These are phyloP conservation scores for Hypocryptadius cinnamomeus DNA, from an alignment of 2,113 vertebrate species.

Conservation along the genomic window DNA sequence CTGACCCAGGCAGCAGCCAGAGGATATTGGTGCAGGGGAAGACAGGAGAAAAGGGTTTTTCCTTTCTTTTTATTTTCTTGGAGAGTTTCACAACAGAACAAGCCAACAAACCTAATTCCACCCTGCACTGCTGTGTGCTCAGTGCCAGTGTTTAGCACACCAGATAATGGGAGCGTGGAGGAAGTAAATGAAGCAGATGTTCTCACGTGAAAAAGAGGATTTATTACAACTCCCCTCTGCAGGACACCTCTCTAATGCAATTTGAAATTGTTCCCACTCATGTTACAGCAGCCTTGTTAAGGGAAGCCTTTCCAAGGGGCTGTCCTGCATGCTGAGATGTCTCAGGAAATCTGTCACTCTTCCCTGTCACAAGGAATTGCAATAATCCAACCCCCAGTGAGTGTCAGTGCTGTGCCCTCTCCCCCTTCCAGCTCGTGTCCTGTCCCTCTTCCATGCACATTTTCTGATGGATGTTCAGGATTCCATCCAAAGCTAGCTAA, in stretches of 20 bases:
- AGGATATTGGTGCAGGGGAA: not conserved
- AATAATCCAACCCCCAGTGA: not conserved
- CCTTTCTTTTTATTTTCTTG: not conserved
- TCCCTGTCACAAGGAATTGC: not conserved
- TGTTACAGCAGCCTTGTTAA: not conserved
- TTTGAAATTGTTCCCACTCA: constrained; percentile 4
- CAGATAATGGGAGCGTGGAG: constrained; percentile 11
- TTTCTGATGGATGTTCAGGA: not conserved
- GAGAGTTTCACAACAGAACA: not conserved
- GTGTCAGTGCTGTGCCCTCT: not conserved
- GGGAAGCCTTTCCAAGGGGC: constrained; percentile 25
- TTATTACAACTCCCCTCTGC: constrained; percentile 27
- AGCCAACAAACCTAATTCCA: constrained; percentile 52
- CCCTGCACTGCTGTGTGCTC: constrained; percentile 10
- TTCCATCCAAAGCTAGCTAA: not conserved
- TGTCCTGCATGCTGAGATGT: not conserved
- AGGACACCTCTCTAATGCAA: constrained; percentile 5
- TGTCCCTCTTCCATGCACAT: not conserved
- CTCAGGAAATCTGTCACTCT: constrained; percentile 16
- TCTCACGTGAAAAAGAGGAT: not conserved
- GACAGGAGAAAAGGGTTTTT: not conserved
- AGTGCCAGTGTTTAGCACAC: constrained; percentile 41
- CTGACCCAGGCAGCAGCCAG: not conserved
- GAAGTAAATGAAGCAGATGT: constrained; percentile 57
- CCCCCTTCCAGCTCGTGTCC: not conserved